A percentile compares a stretch with the other conserved stretches of the same genome.
Evolutionary conservation across 2,797 vertebrate genomes (phyloP).

Genomic region (Meriones psammophilus): DNA sequence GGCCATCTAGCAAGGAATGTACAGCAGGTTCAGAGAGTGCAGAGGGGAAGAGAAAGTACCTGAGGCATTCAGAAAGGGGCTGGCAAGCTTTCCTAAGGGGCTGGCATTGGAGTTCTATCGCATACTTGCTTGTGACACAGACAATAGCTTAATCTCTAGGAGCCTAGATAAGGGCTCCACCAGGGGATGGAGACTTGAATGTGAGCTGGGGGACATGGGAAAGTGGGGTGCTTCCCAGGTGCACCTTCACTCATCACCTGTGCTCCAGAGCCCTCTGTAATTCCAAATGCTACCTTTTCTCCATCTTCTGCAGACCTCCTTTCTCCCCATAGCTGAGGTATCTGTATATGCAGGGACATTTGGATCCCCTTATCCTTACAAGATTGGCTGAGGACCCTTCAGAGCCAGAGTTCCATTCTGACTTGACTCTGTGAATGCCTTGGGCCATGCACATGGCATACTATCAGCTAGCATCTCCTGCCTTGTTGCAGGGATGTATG

Average conservation of each 20-base stretch:
- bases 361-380: not conserved
- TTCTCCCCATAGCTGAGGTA: not conserved
- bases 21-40: not conserved
- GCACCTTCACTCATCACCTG: not conserved
- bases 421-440: not conserved
- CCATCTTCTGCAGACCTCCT: not conserved
- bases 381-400: not conserved
- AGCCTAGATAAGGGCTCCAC: not conserved
- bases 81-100: not conserved
- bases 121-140: not conserved
- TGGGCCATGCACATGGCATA: not conserved
- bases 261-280: not conserved
- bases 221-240: not conserved
- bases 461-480: not conserved
- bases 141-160: not conserved
- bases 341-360: accelerated
- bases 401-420: not conserved
- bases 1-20: not conserved
- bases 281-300: too few species aligned
- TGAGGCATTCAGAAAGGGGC: too few species aligned
- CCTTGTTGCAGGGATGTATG: not conserved
- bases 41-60: accelerated
- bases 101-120: not conserved
- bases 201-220: accelerated
- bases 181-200: too few species aligned